Conservation (phyloP, 2,113 vertebrate genomes). For the Progne subis region DNA sequence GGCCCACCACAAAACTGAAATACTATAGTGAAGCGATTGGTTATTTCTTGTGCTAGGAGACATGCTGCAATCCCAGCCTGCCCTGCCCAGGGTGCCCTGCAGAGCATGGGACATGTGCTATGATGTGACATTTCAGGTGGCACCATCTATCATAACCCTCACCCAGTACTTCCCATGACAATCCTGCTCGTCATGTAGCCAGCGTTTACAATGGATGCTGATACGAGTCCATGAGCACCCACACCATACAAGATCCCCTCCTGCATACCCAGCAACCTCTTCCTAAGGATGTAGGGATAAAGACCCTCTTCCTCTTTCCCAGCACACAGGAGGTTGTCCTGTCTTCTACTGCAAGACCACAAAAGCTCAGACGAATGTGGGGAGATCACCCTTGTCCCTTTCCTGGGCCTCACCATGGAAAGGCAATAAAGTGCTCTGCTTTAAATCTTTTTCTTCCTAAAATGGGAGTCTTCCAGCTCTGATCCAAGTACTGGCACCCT, state of each 20-base stretch:
- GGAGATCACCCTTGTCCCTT: not conserved
- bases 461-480: conserved; percentile 44
- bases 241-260: not conserved
- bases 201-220: not conserved
- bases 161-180: not conserved
- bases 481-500: conserved; percentile 17
- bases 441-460: conserved; percentile 56
- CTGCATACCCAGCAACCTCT: not conserved
- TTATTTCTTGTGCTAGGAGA: not conserved
- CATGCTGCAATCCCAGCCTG: not conserved
- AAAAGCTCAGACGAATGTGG: not conserved
- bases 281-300: not conserved
- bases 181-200: fast-evolving
- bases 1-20: not conserved
- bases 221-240: not conserved
- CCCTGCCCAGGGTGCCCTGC: not conserved
- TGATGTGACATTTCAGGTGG: not conserved
- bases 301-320: not conserved
- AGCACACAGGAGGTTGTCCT: not conserved
- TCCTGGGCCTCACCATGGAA: conserved; percentile 13
- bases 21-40: not conserved
- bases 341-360: not conserved
- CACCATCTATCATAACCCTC: not conserved
- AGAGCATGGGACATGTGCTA: not conserved
- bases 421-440: not conserved